A percentile compares a stretch with the other conserved stretches of the same genome.
phyloP scores from a whole-genome alignment of 53 echinoderm and acorn worm genomes.

The Stichopus horrens region DNA sequence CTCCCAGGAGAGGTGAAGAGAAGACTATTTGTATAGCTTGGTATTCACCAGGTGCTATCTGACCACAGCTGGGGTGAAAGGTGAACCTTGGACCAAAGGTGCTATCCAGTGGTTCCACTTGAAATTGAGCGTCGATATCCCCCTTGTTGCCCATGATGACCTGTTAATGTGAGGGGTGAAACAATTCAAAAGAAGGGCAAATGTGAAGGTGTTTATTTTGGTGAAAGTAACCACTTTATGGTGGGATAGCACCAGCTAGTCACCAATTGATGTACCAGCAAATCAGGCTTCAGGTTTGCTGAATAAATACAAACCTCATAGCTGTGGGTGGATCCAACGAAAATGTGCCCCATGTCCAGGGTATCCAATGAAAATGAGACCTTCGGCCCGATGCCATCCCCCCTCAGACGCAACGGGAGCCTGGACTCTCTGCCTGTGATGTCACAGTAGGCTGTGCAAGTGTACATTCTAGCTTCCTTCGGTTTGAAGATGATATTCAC shows the following conservation, averaged over 20 bases:
- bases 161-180: conserved; percentile 36
- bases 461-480: conserved; percentile 73
- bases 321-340: conserved; percentile 90
- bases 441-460: conserved; percentile 93
- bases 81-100: conserved; percentile 94
- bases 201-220: too few relatives aligned
- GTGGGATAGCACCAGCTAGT: too few relatives aligned
- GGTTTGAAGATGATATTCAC: conserved; percentile 93
- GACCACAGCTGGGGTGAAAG: conserved; percentile 84
- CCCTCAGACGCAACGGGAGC: conserved; percentile 81
- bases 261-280: too few relatives aligned
- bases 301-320: conserved; percentile 76
- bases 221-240: too few relatives aligned
- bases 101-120: conserved; percentile 67
- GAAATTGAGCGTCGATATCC: conserved; percentile 91
- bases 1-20: conserved; percentile 84
- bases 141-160: conserved; percentile 92
- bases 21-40: conserved; percentile 91
- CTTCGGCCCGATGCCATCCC: conserved; percentile 89
- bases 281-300: too few relatives aligned
- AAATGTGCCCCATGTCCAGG: conserved; percentile 95
- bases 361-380: conserved; percentile 85
- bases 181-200: too few relatives aligned
- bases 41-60: conserved; percentile 75
- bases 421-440: conserved; percentile 91